Percentiles rank a stretch among this genome's conserved stretches.
phyloP scores from a whole-genome alignment of 2,797 vertebrate genomes.

The Phaenicophaeus curvirostris region DNA sequence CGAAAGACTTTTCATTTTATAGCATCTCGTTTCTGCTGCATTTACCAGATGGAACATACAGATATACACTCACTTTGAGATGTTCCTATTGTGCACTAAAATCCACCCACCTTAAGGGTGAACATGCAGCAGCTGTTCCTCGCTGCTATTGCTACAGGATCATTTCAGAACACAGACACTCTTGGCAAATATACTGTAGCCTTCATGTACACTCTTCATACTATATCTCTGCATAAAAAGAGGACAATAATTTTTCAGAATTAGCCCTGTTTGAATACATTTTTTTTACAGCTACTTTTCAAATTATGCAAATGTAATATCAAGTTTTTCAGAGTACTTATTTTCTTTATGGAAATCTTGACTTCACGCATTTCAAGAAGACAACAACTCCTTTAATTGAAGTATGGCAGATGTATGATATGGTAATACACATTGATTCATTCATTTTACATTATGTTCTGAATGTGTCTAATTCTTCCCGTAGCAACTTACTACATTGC shows the following conservation, averaged over 20 bases:
- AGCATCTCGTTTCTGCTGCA: neutral
- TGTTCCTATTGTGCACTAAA: constrained; percentile 2
- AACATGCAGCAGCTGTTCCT: constrained; percentile 24
- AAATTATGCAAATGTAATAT: neutral
- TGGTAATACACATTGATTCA: neutral
- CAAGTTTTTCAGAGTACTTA: constrained; percentile 5
- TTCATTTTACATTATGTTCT: neutral
- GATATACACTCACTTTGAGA: neutral
- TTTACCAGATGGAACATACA: constrained; percentile 7
- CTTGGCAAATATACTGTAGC: neutral
- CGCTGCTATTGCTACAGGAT: neutral
- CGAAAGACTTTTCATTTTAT: neutral
- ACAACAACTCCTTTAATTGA: neutral
- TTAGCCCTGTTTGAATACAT: neutral
- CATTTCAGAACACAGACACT: neutral
- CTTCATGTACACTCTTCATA: neutral
- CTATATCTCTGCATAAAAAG: neutral
- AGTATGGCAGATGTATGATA: neutral
- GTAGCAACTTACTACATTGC: neutral
- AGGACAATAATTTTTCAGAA: neutral
- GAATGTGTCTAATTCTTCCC: neutral
- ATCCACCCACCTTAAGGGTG: neutral
- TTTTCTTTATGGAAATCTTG: neutral
- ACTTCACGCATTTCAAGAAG: neutral
- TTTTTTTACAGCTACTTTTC: neutral